Conservation (phyloP, 2,888 invertebrate genomes). For the Nymphalis c-album region DNA sequence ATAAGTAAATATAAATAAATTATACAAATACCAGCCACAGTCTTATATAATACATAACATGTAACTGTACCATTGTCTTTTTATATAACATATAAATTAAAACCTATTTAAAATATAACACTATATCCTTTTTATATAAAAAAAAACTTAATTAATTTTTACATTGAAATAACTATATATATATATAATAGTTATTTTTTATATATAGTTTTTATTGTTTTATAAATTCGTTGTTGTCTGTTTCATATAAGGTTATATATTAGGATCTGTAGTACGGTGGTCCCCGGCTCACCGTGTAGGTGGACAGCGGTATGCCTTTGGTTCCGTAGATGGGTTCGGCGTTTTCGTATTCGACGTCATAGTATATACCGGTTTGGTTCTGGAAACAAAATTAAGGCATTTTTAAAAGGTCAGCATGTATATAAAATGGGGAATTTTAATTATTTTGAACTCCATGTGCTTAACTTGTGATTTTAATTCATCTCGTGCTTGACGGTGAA, state of each 20-base stretch:
- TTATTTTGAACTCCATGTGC: no score
- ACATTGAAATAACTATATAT: neutral
- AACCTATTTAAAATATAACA: neutral
- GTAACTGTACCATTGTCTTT: no score
- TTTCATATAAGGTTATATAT: constrained; percentile 13
- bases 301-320: constrained; percentile 89
- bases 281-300: constrained; percentile 89
- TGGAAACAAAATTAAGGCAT: constrained; percentile 56
- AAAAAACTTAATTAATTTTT: constrained; percentile 1
- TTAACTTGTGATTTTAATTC: no score
- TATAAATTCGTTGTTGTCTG: constrained; percentile 10
- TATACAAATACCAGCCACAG: no score
- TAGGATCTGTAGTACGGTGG: constrained; percentile 78
- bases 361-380: constrained; percentile 95
- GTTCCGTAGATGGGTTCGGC: constrained; percentile 82
- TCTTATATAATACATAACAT: no score
- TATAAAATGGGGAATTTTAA: no score
- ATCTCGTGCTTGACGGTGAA: no score
- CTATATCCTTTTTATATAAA: neutral
- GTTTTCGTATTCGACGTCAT: constrained; percentile 93
- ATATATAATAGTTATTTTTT: neutral
- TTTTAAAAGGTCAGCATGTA: no score
- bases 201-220: constrained; percentile 1
- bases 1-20: no score
- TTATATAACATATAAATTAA: no score